phyloP scores from a whole-genome alignment of 92 coral and sea anemone species.

The Umimayanthus chanpuru region DNA sequence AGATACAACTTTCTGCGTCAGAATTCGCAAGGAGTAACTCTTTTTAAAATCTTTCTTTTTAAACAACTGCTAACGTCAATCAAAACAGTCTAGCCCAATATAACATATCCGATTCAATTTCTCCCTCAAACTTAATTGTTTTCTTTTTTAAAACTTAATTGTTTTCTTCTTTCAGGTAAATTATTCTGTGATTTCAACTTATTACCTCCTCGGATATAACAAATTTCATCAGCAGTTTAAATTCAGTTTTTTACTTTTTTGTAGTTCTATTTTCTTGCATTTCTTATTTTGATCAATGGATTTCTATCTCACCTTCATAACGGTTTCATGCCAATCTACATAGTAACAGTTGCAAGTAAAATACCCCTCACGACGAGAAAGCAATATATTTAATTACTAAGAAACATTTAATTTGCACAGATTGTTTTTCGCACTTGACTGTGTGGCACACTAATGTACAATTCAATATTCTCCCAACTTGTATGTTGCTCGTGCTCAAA shows the following conservation, averaged over 20 bases:
- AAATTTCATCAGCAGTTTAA: background rate
- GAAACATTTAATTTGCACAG: background rate
- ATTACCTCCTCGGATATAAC: background rate
- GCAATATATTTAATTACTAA: too few relatives aligned
- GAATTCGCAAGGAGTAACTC: background rate
- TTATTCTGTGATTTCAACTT: background rate
- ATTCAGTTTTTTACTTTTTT: background rate
- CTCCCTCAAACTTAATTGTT: background rate
- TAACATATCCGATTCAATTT: background rate
- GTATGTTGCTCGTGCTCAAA: too few relatives aligned
- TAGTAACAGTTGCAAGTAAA: background rate
- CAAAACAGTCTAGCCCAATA: background rate
- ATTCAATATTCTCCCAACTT: background rate
- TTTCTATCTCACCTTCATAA: background rate
- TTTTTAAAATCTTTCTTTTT: background rate
- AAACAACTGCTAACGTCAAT: background rate
- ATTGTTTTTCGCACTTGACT: background rate
- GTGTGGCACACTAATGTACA: background rate
- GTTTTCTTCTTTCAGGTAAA: background rate
- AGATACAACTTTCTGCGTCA: background rate
- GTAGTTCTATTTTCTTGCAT: background rate
- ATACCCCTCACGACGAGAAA: background rate
- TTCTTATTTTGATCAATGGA: background rate
- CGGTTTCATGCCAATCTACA: background rate
- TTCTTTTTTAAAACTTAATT: background rate